A percentile compares a stretch with the other conserved stretches of the same genome.
Evolutionary conservation across 2,113 vertebrate genomes (phyloP).

Genomic region (Pontoporia blainvillei): DNA sequence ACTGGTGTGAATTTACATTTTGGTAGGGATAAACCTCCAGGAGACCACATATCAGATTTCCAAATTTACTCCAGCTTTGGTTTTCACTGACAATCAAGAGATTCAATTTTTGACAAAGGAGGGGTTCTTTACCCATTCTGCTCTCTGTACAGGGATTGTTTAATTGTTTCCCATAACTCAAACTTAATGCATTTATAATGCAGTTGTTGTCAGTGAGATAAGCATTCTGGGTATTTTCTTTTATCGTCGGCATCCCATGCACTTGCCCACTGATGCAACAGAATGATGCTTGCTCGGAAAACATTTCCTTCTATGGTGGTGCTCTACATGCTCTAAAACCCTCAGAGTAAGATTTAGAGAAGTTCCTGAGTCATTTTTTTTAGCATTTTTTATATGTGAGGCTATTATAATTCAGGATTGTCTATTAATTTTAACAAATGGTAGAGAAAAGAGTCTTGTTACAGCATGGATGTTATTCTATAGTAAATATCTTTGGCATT

Average conservation of each 20-base stretch:
- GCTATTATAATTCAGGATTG: not conserved
- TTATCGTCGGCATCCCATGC: not conserved
- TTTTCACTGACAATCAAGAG: conserved; percentile 12
- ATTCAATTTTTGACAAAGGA: not conserved
- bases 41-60: not conserved
- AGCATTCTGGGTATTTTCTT: not conserved
- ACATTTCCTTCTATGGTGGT: not conserved
- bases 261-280: not conserved
- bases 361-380: not conserved
- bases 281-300: not conserved
- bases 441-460: not conserved
- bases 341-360: not conserved
- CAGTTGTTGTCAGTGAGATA: not conserved
- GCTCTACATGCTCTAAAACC: not conserved
- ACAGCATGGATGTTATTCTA: not conserved
- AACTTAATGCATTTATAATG: not conserved
- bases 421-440: not conserved
- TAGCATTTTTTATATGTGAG: not conserved
- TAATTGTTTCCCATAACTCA: not conserved
- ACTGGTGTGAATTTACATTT: not conserved
- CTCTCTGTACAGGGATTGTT: not conserved
- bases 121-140: not conserved
- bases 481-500: not conserved
- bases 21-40: not conserved
- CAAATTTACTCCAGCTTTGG: not conserved